These are phyloP conservation scores for Brassicogethes aeneus DNA, from an alignment of 2,888 invertebrate species.

Conservation along the genomic window DNA sequence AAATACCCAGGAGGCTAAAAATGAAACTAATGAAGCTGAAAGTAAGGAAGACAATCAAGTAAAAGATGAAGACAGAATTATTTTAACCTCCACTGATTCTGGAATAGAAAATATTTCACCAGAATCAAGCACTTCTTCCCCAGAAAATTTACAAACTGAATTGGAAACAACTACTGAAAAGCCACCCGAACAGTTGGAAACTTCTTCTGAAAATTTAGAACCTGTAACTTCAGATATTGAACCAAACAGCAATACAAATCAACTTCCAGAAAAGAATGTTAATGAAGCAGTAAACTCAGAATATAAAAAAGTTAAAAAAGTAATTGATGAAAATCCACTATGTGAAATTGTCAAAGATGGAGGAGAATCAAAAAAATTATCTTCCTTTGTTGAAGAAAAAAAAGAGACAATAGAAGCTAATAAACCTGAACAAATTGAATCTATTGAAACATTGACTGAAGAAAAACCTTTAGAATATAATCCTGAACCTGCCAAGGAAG, in stretches of 20 bases:
- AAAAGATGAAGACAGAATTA: conserved; percentile 1
- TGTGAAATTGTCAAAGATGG: too few species aligned
- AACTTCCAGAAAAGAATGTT: too few species aligned
- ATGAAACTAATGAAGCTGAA: neutral
- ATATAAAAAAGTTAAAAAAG: too few species aligned
- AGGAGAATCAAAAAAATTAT: too few species aligned
- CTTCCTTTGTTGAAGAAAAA: too few species aligned
- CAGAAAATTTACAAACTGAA: conserved; percentile 11
- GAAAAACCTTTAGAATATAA: neutral
- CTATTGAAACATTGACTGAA: conserved; percentile 5
- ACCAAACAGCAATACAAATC: too few species aligned
- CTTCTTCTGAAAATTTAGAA: too few species aligned
- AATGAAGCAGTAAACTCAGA: too few species aligned
- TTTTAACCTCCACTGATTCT: neutral
- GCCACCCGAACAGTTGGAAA: neutral
- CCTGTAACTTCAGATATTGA: too few species aligned
- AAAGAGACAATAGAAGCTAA: too few species aligned
- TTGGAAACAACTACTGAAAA: neutral
- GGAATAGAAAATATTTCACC: conserved; percentile 17
- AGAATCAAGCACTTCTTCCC: conserved; percentile 17
- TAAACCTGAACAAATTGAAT: conserved; percentile 1
- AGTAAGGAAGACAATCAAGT: neutral
- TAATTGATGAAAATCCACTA: too few species aligned
- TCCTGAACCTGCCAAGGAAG: conserved; percentile 1
- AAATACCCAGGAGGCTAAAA: neutral